Evolutionary conservation across 2,797 vertebrate genomes (phyloP), one percentile per base, ranked within the genome.

Genomic region (Catamblyrhynchus diadema): DNA sequence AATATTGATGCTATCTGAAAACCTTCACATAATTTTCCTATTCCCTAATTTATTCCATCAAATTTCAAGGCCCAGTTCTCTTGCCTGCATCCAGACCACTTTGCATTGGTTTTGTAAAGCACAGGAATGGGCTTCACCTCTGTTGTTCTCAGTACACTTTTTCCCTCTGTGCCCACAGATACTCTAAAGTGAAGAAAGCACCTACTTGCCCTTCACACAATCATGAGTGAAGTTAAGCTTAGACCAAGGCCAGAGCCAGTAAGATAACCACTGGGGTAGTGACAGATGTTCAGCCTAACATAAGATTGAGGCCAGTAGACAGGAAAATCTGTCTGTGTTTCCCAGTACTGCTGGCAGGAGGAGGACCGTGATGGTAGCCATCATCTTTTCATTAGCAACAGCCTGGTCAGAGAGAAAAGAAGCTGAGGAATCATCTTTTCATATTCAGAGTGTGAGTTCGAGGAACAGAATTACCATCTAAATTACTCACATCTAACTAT

Each of bases 401-500:
- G 54, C 35, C 37, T 82, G 66, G 70, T 64, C 73, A 70, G 48
- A 90, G 47, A 77, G 60, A 70, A 93, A 72, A 74, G 72, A 90
- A 90, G 39, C 70, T 3, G 3, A 72, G 37, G 64, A 94, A 93
- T 66, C 0, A 1, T 64, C 61, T 86, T 90, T 93, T 86, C 44
- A 30, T 70, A 87, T 30, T 83, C 50, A 42, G 81, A 69, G n/a
- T 57, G 24, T 19, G 65, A 93, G 53, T 79, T 93, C 48, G 67
- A 84, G 42, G 48, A 88, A 75, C 0, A 94, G 80, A 93, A 93
- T 94, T 86, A 86, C 39, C 54, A 93, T 91, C 83, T 79, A 66
- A 95, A 91, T 90, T 81, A 91, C 94, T 92, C 85, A 86, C 60
- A 73, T 91, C 85, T 91, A 90, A 93, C 80, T 62, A 64, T 67